Evolutionary conservation across 2,888 invertebrate genomes (phyloP).

Genomic region (Tenthredo scrophulariae): DNA sequence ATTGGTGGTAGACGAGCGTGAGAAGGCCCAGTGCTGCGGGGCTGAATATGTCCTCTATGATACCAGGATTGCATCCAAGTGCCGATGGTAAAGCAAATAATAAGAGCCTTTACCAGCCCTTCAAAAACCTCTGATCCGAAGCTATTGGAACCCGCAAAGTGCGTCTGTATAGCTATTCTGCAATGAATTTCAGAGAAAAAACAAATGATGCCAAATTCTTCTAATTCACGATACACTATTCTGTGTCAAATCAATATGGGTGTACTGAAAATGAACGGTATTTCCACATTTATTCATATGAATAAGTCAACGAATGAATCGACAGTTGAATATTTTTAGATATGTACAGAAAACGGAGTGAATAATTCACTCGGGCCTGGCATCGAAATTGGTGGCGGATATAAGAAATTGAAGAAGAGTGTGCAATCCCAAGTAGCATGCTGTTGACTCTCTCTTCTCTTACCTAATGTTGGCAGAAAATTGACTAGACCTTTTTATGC

Average conservation of each 20-base stretch:
- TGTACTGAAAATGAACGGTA: background rate
- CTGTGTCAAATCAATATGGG: no score
- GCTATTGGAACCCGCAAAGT: background rate
- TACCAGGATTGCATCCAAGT: conserved; percentile 67
- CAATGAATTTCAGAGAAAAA: background rate
- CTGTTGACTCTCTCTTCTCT: no score
- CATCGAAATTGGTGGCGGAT: background rate
- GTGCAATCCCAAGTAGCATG: background rate
- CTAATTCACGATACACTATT: no score
- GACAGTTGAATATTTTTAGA: background rate
- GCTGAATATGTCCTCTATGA: conserved; percentile 63
- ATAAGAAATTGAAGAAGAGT: background rate
- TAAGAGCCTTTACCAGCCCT: background rate
- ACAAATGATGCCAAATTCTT: no score
- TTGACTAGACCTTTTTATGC: no score
- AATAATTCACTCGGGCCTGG: background rate
- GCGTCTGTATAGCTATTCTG: background rate
- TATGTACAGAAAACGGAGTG: background rate
- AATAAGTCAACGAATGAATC: background rate
- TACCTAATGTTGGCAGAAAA: no score
- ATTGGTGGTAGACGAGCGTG: conserved; percentile 62
- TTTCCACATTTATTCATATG: background rate
- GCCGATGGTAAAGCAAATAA: conserved; percentile 52
- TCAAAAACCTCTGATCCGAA: background rate
- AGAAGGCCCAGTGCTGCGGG: conserved; percentile 70